Conservation (phyloP, 2,888 invertebrate genomes). For the Cetonia aurata region DNA sequence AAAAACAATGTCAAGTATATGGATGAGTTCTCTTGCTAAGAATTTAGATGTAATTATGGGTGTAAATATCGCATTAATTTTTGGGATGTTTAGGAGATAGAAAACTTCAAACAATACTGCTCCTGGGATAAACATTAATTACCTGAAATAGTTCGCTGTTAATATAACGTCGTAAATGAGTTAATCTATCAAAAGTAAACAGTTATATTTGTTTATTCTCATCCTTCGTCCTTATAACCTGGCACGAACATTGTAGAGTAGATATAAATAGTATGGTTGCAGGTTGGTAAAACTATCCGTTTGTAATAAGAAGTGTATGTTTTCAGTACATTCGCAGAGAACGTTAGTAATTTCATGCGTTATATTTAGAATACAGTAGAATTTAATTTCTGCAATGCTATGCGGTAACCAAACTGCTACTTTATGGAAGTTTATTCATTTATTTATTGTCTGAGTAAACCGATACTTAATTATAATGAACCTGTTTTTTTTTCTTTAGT, state of each 20-base stretch:
- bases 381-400: slow-evolving; percentile 20
- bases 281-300: slow-evolving; percentile 45
- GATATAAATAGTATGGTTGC: slow-evolving; percentile 45
- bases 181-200: slow-evolving; percentile 36
- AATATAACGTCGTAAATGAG: slow-evolving; percentile 21
- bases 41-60: too few relatives aligned
- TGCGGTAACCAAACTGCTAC: neutral
- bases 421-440: neutral
- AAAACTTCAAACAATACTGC: too few relatives aligned
- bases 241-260: slow-evolving; percentile 43
- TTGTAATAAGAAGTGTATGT: slow-evolving; percentile 43
- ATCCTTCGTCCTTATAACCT: slow-evolving; percentile 44
- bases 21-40: too few relatives aligned
- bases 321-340: slow-evolving; percentile 36
- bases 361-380: slow-evolving; percentile 35
- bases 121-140: slow-evolving; percentile 10
- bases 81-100: too few relatives aligned
- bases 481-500: too few relatives aligned
- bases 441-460: too few relatives aligned
- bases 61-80: too few relatives aligned
- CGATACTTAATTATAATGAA: too few relatives aligned
- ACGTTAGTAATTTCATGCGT: slow-evolving; percentile 32
- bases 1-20: slow-evolving; percentile 31
- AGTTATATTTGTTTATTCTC: slow-evolving; percentile 44
- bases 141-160: slow-evolving; percentile 17